phyloP scores from a whole-genome alignment of 2,797 vertebrate species.

The Acipenser ruthenus region DNA sequence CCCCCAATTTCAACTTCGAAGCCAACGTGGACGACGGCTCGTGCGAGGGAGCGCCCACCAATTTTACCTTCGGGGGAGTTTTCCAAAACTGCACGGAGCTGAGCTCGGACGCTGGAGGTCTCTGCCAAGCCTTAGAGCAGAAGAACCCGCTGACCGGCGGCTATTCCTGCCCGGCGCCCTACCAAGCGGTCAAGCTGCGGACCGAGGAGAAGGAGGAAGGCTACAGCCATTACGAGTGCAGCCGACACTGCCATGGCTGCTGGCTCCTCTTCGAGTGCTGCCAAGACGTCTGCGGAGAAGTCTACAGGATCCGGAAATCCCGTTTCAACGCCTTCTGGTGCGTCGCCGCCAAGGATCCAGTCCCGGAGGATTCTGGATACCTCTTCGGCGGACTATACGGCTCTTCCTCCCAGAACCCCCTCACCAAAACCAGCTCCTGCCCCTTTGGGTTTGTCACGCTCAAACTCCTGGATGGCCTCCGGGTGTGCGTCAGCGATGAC shows the following conservation, averaged over 20 bases:
- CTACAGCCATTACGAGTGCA: conserved; percentile 64
- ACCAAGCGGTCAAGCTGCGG: conserved; percentile 48
- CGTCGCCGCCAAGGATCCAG: conserved; percentile 17
- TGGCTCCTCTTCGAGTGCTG: conserved; percentile 35
- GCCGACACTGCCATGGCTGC: conserved; percentile 22
- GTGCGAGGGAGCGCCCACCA: conserved; percentile 62
- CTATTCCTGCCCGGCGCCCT: conserved; percentile 61
- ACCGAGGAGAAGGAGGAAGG: conserved; percentile 61
- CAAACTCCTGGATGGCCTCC: conserved; percentile 59
- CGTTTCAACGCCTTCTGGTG: conserved; percentile 73
- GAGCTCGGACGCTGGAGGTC: conserved; percentile 22
- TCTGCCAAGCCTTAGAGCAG: conserved; percentile 63
- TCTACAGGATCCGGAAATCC: conserved; percentile 60
- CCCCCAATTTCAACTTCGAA: conserved; percentile 79
- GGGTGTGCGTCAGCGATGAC: conserved; percentile 72
- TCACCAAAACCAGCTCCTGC: conserved; percentile 62
- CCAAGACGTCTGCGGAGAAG: conserved; percentile 51
- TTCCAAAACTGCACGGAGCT: conserved; percentile 63
- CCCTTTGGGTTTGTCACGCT: conserved; percentile 53
- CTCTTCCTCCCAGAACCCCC: conserved; percentile 43
- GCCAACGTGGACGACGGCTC: conserved; percentile 75
- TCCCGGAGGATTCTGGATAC: conserved; percentile 51
- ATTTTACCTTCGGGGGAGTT: conserved; percentile 78
- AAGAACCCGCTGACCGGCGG: conserved; percentile 69
- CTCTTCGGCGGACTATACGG: conserved; percentile 83